These are phyloP conservation scores for Otus sunia DNA, from an alignment of 2,113 vertebrate species.

Conservation along the genomic window DNA sequence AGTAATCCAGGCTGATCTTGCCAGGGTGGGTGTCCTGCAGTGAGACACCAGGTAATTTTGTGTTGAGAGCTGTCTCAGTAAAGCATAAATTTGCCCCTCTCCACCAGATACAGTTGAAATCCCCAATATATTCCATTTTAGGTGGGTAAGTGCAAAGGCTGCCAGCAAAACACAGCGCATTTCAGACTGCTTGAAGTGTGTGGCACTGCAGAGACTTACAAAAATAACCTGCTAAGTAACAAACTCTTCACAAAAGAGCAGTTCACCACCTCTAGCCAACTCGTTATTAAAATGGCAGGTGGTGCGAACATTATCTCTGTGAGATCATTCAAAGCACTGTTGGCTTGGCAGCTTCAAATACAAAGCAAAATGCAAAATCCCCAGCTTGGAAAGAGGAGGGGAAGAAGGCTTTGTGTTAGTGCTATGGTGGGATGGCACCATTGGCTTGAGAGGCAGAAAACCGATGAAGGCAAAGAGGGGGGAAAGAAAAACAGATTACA, in stretches of 20 bases:
- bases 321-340: not conserved
- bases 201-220: not conserved
- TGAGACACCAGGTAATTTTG: not conserved
- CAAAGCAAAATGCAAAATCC: not conserved
- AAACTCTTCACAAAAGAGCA: not conserved
- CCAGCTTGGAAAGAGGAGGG: not conserved
- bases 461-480: not conserved
- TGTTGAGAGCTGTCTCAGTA: not conserved
- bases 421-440: accelerated
- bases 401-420: not conserved
- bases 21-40: conserved; percentile 18
- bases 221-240: not conserved
- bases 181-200: not conserved
- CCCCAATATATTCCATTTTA: not conserved
- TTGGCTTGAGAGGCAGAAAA: not conserved
- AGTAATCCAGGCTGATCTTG: not conserved
- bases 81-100: not conserved
- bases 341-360: not conserved
- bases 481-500: not conserved
- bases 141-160: not conserved
- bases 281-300: not conserved
- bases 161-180: accelerated
- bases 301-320: not conserved
- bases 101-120: not conserved
- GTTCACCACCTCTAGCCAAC: not conserved